Base-by-base conservation (phyloP, 2,797 vertebrate genomes). In the Chromobotia macracanthus region DNA sequence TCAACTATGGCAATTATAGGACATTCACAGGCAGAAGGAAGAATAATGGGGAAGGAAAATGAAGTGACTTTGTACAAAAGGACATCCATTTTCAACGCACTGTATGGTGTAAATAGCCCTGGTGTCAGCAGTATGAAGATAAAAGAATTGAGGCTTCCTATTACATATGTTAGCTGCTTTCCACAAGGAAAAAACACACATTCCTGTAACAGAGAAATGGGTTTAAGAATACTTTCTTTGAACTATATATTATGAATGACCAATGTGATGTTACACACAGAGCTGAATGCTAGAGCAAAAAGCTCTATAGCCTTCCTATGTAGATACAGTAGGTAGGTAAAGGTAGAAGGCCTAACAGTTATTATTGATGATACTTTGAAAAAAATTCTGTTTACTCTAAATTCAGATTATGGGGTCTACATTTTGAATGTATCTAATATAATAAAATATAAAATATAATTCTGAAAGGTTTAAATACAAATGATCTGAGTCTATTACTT, bases 1-100 rank as follows among this genome's bases (percentile, higher is more conserved):
- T 90, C 84, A 77, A 92, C 90, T 90, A 88, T 83, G 78, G 89
- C 91, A 90, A 88, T 89, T 86, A 91, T 81, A 86, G 89, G 86
- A 90, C 89, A 80, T 80, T 81, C 65, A 48, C 85, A 75, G 84
- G 86, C 87, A 88, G 85, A 86, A 75, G 64, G 75, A 86, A 89
- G 86, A 86, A 90, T 87, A 88, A 88, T 86, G 77, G 72, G 82
- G 72, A 82, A 72, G 80, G 83, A 87, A 85, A 85, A 80, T 82
- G 80, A 67, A 77, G 83, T 68, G 84, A 88, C 77, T 89, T 82
- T 78, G 77, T 79, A 88, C 81, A 88, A 80, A 84, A 83, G 77
- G 72, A 86, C 77, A 85, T 82, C 65, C 81, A 76, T 84, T 84
- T 61, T 23, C 71, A 65, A 79, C 70, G 23, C 80, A 76, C 77